Conservation (phyloP, 1,140 invertebrate species). For the Lamellibrachia luymesi region DNA sequence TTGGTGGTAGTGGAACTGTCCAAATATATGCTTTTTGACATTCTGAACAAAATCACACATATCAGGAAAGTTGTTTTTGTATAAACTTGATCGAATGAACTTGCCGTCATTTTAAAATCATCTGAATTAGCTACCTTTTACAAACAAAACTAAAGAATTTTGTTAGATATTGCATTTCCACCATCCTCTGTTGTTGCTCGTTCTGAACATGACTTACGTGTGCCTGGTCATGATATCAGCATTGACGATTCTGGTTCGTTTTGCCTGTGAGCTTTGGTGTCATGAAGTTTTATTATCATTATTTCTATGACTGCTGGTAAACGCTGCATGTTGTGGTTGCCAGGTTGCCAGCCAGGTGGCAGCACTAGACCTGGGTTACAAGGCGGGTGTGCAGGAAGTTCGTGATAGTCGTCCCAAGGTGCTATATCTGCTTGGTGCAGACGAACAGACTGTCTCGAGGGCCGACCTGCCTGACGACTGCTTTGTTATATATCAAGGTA, state of each 20-base stretch:
- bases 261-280: neutral
- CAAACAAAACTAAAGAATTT: too few species aligned
- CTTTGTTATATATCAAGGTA: conserved; percentile 89
- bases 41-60: too few species aligned
- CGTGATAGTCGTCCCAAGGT: conserved; percentile 73
- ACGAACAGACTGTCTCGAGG: conserved; percentile 76
- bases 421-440: conserved; percentile 89
- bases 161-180: too few species aligned
- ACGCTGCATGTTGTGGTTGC: neutral
- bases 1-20: too few species aligned
- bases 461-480: conserved; percentile 78
- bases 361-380: conserved; percentile 93
- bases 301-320: conserved; percentile 9
- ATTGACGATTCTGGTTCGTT: neutral
- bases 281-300: neutral
- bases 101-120: too few species aligned
- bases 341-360: conserved; percentile 77
- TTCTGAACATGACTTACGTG: too few species aligned
- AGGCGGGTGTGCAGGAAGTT: conserved; percentile 73
- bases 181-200: too few species aligned
- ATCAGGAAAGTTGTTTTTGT: too few species aligned
- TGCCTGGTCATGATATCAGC: too few species aligned
- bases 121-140: too few species aligned
- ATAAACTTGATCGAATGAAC: too few species aligned
- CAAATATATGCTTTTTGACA: too few species aligned